These are phyloP conservation scores for Notolepis coatsorum DNA, from an alignment of 2,797 vertebrate genomes.

Conservation along the genomic window DNA sequence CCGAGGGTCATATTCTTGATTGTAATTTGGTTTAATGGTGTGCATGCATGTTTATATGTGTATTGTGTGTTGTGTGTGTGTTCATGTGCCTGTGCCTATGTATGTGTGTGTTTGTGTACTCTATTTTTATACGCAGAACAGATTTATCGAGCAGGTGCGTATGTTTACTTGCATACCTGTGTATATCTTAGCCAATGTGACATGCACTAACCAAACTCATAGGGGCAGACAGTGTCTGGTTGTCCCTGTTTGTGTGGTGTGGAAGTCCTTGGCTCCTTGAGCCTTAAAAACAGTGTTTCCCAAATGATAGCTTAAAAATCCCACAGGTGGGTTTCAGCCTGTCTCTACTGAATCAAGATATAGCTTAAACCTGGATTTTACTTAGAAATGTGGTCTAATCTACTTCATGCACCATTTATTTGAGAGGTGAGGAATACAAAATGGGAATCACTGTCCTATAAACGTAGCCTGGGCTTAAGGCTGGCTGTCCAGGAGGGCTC, in stretches of 20 bases:
- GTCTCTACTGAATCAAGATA: constrained; percentile 44
- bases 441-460: constrained; percentile 47
- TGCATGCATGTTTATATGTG: not conserved
- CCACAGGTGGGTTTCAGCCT: constrained; percentile 27
- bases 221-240: constrained; percentile 57
- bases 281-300: constrained; percentile 47
- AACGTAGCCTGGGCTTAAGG: constrained; percentile 49
- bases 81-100: constrained; percentile 10
- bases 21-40: too few species aligned
- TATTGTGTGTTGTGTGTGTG: not conserved
- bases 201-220: constrained; percentile 53
- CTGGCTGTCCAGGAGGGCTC: constrained; percentile 85
- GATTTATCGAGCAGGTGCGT: constrained; percentile 10
- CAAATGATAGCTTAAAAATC: constrained; percentile 35
- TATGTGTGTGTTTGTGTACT: not conserved
- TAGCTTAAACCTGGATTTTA: constrained; percentile 66
- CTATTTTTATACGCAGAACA: constrained; percentile 19
- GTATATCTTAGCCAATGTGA: constrained; percentile 12
- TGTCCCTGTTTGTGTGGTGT: constrained; percentile 39
- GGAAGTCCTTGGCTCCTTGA: constrained; percentile 22
- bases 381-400: constrained; percentile 17
- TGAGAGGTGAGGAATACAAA: constrained; percentile 38
- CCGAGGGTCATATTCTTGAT: constrained; percentile 15
- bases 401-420: constrained; percentile 35
- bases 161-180: constrained; percentile 23